These are phyloP conservation scores for Neoniphon sammara DNA, from an alignment of 2,797 vertebrate species.

Conservation along the genomic window DNA sequence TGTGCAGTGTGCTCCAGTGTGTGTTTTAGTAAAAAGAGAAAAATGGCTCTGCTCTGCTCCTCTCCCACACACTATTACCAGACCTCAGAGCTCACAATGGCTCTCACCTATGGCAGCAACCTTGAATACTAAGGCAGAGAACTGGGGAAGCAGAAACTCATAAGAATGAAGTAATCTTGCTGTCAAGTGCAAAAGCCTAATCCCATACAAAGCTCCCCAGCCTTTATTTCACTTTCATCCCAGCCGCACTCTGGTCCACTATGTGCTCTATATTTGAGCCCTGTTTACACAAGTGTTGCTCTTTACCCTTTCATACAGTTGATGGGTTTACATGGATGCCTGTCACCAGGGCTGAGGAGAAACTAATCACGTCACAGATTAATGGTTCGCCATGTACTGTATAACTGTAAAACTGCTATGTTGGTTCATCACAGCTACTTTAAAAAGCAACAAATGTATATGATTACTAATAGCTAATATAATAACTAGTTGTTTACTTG, in stretches of 20 bases:
- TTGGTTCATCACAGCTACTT: slow-evolving; percentile 32
- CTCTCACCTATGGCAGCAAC: slow-evolving; percentile 65
- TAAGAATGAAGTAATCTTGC: slow-evolving; percentile 53
- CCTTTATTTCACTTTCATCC: slow-evolving; percentile 34
- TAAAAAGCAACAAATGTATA: not conserved
- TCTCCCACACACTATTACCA: slow-evolving; percentile 40
- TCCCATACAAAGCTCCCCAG: slow-evolving; percentile 50
- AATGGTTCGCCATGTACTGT: not conserved
- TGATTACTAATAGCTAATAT: not conserved
- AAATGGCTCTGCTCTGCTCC: slow-evolving; percentile 37
- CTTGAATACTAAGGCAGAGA: slow-evolving; percentile 64
- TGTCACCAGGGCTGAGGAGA: slow-evolving; percentile 7
- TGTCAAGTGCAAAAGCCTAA: slow-evolving; percentile 59
- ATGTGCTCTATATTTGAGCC: slow-evolving; percentile 20
- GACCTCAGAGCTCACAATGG: slow-evolving; percentile 37
- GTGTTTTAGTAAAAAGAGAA: slow-evolving; percentile 32
- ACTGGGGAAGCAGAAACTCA: slow-evolving; percentile 47
- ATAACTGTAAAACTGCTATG: slow-evolving; percentile 1
- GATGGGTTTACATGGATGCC: slow-evolving; percentile 7
- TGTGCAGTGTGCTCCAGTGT: slow-evolving; percentile 40
- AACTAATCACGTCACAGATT: slow-evolving; percentile 22
- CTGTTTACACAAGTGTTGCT: slow-evolving; percentile 26
- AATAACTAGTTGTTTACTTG: not conserved
- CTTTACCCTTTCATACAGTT: slow-evolving; percentile 37
- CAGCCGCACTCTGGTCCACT: slow-evolving; percentile 12